These are phyloP conservation scores for Clitarchus hookeri DNA, from an alignment of 2,888 invertebrate species.

Conservation along the genomic window DNA sequence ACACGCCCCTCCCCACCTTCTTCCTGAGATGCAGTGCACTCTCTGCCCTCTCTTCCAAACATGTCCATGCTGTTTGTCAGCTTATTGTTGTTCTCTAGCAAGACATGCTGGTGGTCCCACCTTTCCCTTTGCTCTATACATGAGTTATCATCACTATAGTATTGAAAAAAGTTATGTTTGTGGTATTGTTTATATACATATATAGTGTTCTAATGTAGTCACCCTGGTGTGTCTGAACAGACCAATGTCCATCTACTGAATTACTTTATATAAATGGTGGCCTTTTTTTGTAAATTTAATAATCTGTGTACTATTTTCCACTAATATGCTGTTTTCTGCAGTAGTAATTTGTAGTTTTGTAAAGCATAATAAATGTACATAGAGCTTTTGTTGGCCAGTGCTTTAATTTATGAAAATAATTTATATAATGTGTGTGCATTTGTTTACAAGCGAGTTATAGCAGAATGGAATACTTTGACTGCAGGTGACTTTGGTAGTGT, in stretches of 20 bases:
- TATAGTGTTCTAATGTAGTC: background rate
- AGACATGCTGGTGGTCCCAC: too few species aligned
- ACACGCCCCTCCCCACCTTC: background rate
- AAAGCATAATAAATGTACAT: background rate
- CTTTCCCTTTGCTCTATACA: too few species aligned
- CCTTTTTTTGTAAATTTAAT: background rate
- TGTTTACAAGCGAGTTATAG: too few species aligned
- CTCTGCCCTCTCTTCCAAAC: too few species aligned
- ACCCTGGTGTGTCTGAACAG: background rate
- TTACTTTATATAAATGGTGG: background rate
- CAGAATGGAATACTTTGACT: too few species aligned
- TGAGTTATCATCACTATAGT: too few species aligned
- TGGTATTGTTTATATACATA: background rate
- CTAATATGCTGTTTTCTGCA: background rate
- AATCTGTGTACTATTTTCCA: background rate
- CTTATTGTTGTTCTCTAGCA: too few species aligned
- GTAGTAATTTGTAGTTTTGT: background rate
- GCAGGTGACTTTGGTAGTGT: too few species aligned
- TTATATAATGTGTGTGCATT: background rate
- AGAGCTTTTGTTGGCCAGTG: background rate
- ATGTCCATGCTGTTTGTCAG: too few species aligned
- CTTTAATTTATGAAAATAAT: background rate
- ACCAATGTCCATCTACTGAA: background rate
- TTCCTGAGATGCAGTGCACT: too few species aligned
- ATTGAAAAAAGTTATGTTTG: background rate